Conservation (phyloP, 2,113 vertebrate genomes). For the Upupa epops region DNA sequence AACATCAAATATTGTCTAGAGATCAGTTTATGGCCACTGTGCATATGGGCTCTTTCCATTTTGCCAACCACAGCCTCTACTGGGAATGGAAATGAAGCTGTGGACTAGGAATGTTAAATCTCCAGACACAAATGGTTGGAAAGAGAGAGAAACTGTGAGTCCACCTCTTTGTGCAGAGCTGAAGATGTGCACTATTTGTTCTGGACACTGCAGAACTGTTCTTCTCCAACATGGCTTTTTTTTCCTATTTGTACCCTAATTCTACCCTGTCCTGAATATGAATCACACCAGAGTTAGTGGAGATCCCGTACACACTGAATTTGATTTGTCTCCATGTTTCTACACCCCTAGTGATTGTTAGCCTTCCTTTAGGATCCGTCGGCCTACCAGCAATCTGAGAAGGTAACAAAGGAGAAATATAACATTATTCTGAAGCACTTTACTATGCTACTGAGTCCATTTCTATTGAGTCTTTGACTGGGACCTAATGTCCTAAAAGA, state of each 20-base stretch:
- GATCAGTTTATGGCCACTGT: not conserved
- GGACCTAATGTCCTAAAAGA: not conserved
- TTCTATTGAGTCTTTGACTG: not conserved
- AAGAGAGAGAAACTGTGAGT: not conserved
- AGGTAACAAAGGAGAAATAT: not conserved
- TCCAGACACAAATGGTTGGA: not conserved
- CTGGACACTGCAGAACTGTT: not conserved
- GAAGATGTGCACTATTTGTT: not conserved
- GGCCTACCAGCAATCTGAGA: not conserved
- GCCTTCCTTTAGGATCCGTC: not conserved
- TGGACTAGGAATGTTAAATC: not conserved
- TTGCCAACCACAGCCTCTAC: not conserved
- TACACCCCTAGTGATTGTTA: not conserved
- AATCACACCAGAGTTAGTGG: not conserved
- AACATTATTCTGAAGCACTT: not conserved
- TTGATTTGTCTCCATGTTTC: not conserved
- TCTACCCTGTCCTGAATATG: not conserved
- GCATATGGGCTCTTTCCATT: not conserved
- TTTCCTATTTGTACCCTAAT: not conserved
- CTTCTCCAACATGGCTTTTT: not conserved
- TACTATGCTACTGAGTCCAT: not conserved
- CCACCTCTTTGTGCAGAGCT: not conserved
- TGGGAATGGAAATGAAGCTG: not conserved
- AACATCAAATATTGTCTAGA: not conserved
- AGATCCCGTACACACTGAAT: not conserved